Conservation (phyloP, 2,113 vertebrate genomes). For the Urocitellus parryii region DNA sequence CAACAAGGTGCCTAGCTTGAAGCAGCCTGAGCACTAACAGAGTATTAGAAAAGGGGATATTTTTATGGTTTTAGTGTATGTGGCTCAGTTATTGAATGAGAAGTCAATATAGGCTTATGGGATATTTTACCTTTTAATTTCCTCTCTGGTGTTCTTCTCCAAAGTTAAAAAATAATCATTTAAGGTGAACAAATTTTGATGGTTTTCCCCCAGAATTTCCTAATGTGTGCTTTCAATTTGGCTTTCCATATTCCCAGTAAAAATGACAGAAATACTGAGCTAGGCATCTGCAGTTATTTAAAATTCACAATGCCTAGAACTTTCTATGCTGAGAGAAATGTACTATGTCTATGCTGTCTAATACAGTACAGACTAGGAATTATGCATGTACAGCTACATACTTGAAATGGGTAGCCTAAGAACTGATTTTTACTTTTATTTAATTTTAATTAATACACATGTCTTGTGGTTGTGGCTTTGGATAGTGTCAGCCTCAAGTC, state of each 20-base stretch:
- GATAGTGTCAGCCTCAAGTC: neutral
- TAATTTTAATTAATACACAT: neutral
- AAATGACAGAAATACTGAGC: slow-evolving; percentile 4
- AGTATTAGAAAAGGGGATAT: neutral
- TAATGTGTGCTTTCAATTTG: neutral
- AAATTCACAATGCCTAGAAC: neutral
- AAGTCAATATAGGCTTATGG: neutral
- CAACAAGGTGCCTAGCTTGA: no score
- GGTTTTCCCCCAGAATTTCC: neutral
- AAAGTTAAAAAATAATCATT: neutral
- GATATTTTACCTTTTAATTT: slow-evolving; percentile 49
- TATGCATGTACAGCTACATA: neutral
- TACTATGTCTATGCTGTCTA: neutral
- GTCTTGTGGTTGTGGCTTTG: neutral
- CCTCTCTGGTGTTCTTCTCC: neutral
- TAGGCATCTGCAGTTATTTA: slow-evolving; percentile 6
- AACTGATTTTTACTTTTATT: neutral
- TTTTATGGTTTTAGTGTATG: neutral
- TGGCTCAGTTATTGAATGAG: slow-evolving; percentile 23
- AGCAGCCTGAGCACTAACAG: neutral
- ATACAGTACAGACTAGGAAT: neutral
- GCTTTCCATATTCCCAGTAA: neutral
- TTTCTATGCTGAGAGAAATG: neutral
- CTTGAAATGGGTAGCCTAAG: neutral
- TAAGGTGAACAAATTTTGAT: neutral